phyloP scores from a whole-genome alignment of 2,888 invertebrate species.

The Epsilonema sp. region DNA sequence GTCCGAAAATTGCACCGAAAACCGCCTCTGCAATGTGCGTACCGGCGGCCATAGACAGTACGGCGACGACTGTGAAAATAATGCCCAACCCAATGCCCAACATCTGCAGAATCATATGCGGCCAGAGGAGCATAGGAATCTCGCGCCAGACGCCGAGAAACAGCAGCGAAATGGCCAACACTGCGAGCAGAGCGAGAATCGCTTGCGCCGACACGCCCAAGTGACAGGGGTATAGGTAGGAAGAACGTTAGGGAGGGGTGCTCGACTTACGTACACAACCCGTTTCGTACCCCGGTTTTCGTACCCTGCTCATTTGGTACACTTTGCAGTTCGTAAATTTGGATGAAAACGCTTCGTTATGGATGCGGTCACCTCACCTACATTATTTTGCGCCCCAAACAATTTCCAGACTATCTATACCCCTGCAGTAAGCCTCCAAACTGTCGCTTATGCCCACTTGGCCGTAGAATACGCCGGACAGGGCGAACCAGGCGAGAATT shows the following conservation, averaged over 20 bases:
- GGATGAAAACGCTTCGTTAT: too few species aligned
- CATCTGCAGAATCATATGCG: slow-evolving; percentile 6
- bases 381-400: too few species aligned
- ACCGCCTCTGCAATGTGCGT: not conserved
- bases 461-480: not conserved
- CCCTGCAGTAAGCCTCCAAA: too few species aligned
- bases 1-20: slow-evolving; percentile 4
- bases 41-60: slow-evolving; percentile 5
- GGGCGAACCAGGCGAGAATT: not conserved
- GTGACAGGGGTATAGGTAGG: too few species aligned
- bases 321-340: too few species aligned
- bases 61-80: slow-evolving; percentile 2
- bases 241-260: too few species aligned
- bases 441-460: too few species aligned
- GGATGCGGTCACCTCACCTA: too few species aligned
- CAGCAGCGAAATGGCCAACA: not conserved
- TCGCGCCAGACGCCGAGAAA: not conserved
- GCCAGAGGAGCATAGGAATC: slow-evolving; percentile 1
- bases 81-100: not conserved
- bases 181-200: slow-evolving; percentile 7
- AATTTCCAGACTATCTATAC: too few species aligned
- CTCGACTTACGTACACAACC: too few species aligned
- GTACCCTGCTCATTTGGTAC: too few species aligned
- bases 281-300: too few species aligned
- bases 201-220: not conserved